These are phyloP conservation scores for Bostrychus sinensis DNA, from an alignment of 2,113 vertebrate genomes.

Conservation along the genomic window DNA sequence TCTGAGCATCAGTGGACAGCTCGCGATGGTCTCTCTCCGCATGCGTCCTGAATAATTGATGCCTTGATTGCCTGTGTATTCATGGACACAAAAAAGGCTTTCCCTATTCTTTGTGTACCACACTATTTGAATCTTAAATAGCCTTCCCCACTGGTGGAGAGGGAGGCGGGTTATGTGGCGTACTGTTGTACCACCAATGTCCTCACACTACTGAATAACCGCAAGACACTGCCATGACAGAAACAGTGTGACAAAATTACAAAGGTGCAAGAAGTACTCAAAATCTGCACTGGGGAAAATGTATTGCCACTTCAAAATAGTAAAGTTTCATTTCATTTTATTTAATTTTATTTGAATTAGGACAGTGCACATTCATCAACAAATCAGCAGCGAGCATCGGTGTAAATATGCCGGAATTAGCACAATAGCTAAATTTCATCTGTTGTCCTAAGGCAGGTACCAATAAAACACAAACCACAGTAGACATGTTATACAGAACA, in stretches of 20 bases:
- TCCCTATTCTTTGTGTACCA: conserved; percentile 69
- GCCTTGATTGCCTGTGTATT: conserved; percentile 73
- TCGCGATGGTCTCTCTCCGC: conserved; percentile 61
- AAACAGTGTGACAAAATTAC: conserved; percentile 15
- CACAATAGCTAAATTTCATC: too few relatives aligned
- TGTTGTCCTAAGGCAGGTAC: too few relatives aligned
- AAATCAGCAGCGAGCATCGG: too few relatives aligned
- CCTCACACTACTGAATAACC: conserved; percentile 40
- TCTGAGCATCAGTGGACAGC: conserved; percentile 61
- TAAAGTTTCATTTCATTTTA: too few relatives aligned
- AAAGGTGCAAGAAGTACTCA: too few relatives aligned
- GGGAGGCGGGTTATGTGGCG: conserved; percentile 37
- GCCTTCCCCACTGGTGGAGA: conserved; percentile 43
- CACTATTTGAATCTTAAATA: conserved; percentile 65
- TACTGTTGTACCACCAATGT: conserved; percentile 32
- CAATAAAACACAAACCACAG: too few relatives aligned
- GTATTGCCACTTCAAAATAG: too few relatives aligned
- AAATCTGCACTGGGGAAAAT: too few relatives aligned
- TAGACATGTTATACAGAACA: too few relatives aligned
- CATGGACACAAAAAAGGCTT: conserved; percentile 76
- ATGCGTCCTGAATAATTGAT: conserved; percentile 75
- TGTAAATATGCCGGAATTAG: too few relatives aligned
- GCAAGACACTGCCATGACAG: conserved; percentile 23
- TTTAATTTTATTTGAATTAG: too few relatives aligned
- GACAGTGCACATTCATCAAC: too few relatives aligned